These are phyloP conservation scores for Ischnura elegans DNA, from an alignment of 2,888 invertebrate species.

Conservation along the genomic window DNA sequence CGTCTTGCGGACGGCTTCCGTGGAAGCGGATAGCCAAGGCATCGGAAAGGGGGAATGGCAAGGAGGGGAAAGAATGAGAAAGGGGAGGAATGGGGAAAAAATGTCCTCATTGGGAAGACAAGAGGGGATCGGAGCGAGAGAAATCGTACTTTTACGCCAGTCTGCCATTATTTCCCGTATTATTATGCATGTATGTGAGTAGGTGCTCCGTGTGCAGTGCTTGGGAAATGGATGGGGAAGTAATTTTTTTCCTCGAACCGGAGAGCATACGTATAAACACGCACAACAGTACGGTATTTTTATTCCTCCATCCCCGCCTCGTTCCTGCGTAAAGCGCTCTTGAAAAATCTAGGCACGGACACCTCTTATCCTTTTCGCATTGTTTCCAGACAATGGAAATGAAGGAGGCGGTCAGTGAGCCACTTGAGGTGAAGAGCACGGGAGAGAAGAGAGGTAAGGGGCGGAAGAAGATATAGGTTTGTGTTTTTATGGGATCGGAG, in stretches of 20 bases:
- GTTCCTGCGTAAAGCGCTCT: background rate
- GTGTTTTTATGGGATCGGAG: background rate
- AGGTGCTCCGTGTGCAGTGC: slow-evolving; percentile 13
- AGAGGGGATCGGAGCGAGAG: background rate
- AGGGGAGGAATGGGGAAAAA: background rate
- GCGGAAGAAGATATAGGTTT: background rate
- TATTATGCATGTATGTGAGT: slow-evolving; percentile 14
- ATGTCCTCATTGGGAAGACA: background rate
- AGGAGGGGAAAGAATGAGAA: background rate
- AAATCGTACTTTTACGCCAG: background rate
- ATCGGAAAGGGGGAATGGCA: background rate
- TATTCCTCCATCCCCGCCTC: background rate
- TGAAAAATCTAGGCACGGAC: slow-evolving; percentile 22
- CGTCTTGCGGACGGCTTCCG: background rate
- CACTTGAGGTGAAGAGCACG: background rate
- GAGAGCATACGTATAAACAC: background rate
- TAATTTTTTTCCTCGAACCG: background rate
- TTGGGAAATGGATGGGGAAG: background rate
- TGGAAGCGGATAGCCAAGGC: background rate
- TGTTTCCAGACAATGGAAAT: slow-evolving; percentile 33
- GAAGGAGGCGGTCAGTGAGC: slow-evolving; percentile 8
- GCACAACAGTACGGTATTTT: background rate
- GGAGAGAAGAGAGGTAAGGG: background rate
- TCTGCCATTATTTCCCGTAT: slow-evolving; percentile 18
- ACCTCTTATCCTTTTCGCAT: background rate